phyloP scores from a whole-genome alignment of 2,113 vertebrate species.

The Notechis scutatus region DNA sequence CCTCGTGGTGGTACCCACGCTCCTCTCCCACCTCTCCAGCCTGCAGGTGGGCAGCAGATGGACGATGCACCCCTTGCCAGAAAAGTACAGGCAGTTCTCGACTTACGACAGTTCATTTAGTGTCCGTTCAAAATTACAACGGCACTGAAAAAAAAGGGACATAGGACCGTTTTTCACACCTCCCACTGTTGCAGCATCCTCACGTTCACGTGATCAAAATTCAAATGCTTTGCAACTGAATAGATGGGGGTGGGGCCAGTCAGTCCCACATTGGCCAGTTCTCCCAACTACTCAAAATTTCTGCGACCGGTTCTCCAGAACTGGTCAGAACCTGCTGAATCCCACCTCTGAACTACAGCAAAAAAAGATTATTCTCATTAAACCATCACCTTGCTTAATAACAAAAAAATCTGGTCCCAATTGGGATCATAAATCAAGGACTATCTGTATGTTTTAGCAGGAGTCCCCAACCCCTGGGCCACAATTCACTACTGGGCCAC shows the following conservation, averaged over 20 bases:
- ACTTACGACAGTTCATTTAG: background rate
- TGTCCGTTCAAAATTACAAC: background rate
- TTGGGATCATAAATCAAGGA: background rate
- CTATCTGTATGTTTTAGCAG: background rate
- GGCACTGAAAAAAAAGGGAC: background rate
- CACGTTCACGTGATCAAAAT: background rate
- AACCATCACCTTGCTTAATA: background rate
- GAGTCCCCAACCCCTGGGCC: no score
- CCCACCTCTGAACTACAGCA: no score
- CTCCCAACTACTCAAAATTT: no score
- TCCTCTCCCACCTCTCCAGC: background rate
- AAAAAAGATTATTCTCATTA: background rate
- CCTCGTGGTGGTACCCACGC: background rate
- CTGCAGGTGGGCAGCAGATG: background rate
- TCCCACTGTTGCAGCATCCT: background rate
- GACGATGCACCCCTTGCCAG: background rate
- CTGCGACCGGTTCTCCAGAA: no score
- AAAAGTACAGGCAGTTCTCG: background rate
- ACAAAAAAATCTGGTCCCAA: background rate
- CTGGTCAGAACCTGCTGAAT: no score
- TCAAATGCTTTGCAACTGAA: background rate
- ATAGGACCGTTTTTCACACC: background rate
- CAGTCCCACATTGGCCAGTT: no score
- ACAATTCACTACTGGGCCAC: no score
- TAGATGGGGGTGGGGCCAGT: no score